Percentiles rank a stretch among this genome's conserved stretches.
Evolutionary conservation across 2,888 invertebrate genomes (phyloP).

Genomic region (Ecliptopera silaceata): DNA sequence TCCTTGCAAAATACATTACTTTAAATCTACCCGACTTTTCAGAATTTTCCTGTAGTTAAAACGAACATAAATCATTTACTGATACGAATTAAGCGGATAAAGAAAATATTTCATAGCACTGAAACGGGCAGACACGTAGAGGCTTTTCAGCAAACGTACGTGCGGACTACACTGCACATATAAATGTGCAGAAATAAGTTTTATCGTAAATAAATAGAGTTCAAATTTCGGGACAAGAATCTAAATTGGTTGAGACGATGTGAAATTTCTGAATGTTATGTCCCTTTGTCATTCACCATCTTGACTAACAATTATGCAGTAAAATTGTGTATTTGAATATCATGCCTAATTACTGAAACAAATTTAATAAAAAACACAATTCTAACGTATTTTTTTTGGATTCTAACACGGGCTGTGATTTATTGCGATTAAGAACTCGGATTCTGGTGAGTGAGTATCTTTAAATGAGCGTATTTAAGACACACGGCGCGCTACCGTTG

Average conservation of each 20-base stretch:
- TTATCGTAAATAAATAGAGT: conserved; percentile 28
- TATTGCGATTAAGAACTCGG: no score
- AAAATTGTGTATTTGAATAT: no score
- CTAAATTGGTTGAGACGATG: background rate
- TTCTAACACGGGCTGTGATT: no score
- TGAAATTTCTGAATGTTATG: background rate
- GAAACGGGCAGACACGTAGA: conserved; percentile 26
- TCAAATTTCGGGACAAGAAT: conserved; percentile 22
- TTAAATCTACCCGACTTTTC: background rate
- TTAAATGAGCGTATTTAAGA: no score
- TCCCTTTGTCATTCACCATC: background rate
- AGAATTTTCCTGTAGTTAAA: background rate
- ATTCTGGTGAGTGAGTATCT: no score
- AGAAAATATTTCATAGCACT: conserved; percentile 18
- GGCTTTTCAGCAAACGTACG: conserved; percentile 35
- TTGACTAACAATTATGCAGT: no score
- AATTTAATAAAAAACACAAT: no score
- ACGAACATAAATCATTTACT: background rate
- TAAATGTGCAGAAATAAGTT: conserved; percentile 24
- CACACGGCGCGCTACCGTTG: no score
- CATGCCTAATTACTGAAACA: no score
- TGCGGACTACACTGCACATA: conserved; percentile 32
- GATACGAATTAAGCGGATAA: conserved; percentile 1
- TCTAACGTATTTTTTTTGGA: no score
- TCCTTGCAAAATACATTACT: background rate